phyloP scores from a whole-genome alignment of 2,113 vertebrate genomes.

The Poicephalus gulielmi region DNA sequence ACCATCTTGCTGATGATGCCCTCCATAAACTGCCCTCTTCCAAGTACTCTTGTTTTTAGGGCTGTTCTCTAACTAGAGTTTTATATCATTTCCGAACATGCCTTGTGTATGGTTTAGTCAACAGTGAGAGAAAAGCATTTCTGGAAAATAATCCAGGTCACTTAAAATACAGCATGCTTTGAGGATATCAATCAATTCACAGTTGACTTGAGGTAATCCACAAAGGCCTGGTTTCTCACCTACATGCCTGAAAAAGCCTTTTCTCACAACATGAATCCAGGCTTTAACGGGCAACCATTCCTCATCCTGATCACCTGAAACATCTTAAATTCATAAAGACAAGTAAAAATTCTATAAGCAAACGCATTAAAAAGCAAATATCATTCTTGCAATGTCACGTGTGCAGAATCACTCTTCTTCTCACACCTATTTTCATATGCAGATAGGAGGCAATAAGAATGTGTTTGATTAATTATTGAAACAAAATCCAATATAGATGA shows the following conservation, averaged over 20 bases:
- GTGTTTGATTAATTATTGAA: not conserved
- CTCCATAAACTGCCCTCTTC: not conserved
- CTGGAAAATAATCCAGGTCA: not conserved
- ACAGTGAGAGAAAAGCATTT: not conserved
- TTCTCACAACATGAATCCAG: rapidly evolving
- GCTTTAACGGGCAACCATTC: not conserved
- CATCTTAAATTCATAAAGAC: not conserved
- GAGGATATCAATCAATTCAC: not conserved
- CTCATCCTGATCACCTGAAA: not conserved
- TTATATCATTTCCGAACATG: not conserved
- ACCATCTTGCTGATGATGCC: not conserved
- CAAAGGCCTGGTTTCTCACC: not conserved
- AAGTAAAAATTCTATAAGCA: not conserved
- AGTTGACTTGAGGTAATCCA: not conserved
- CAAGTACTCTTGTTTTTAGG: not conserved
- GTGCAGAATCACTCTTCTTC: not conserved
- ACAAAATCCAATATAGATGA: not conserved
- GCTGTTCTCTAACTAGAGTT: not conserved
- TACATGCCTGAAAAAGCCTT: not conserved
- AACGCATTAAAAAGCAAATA: not conserved
- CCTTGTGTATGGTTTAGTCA: not conserved
- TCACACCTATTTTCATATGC: not conserved
- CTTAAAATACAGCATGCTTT: not conserved
- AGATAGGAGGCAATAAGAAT: not conserved
- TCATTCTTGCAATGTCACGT: not conserved